Conservation (phyloP, 2,888 invertebrate species). For the Phortica magna region DNA sequence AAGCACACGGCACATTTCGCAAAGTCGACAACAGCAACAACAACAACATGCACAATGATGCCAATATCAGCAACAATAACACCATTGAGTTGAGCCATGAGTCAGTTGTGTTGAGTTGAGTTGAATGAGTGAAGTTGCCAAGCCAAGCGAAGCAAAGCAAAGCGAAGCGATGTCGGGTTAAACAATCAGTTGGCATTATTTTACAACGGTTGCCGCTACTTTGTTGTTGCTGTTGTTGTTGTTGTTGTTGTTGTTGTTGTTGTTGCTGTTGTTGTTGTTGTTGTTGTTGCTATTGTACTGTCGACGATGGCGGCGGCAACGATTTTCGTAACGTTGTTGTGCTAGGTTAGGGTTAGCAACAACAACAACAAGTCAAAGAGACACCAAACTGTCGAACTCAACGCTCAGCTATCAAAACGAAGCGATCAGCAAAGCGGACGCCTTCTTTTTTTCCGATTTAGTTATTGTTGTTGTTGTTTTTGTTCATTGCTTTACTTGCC, state of each 20-base stretch:
- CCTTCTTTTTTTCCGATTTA: neutral
- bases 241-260: too few species aligned
- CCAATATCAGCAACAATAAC: neutral
- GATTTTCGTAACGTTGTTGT: neutral
- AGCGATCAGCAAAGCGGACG: neutral
- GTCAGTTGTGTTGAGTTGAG: too few species aligned
- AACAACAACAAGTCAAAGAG: neutral
- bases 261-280: neutral
- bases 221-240: neutral
- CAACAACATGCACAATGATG: too few species aligned
- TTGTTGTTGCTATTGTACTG: too few species aligned
- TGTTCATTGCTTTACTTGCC: too few species aligned
- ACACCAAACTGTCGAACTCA: conserved; percentile 20
- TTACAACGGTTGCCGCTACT: neutral
- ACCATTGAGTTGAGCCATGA: neutral
- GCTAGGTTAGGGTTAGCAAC: conserved; percentile 27
- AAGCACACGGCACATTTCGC: conserved; percentile 12
- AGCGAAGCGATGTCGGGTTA: neutral
- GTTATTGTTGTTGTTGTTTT: neutral
- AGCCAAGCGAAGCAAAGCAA: too few species aligned
- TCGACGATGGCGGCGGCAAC: too few species aligned
- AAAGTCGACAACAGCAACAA: neutral
- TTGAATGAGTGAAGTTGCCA: too few species aligned
- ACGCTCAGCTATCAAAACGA: conserved; percentile 10
- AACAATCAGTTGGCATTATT: neutral